phyloP scores from a whole-genome alignment of 2,113 vertebrate species.

The Neogale vison region DNA sequence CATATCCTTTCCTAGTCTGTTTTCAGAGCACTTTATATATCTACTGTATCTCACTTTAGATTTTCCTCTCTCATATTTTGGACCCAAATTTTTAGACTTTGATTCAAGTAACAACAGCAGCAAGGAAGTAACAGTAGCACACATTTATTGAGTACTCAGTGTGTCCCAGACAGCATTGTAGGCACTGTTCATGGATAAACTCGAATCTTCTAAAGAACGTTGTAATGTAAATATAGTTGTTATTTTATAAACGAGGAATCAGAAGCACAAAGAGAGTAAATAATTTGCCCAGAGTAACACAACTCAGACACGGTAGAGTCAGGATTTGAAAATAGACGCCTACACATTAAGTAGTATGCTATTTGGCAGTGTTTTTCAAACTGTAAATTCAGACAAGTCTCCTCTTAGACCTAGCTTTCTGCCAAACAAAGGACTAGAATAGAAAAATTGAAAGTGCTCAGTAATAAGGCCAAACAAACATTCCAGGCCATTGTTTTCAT shows the following conservation, averaged over 20 bases:
- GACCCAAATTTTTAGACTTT: constrained; percentile 29
- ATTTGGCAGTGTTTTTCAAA: neutral
- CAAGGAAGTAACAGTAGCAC: neutral
- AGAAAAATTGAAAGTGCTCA: constrained; percentile 21
- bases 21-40: constrained; percentile 10
- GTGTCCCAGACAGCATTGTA: neutral
- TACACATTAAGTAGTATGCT: neutral
- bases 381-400: neutral
- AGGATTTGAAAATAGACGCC: neutral
- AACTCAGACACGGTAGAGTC: neutral
- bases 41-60: neutral
- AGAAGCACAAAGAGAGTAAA: neutral
- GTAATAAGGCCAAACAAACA: neutral
- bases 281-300: neutral
- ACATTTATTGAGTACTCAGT: neutral
- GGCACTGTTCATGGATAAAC: neutral
- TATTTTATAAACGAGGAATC: constrained; percentile 31
- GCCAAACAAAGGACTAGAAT: neutral
- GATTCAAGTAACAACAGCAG: neutral
- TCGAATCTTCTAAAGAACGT: constrained; percentile 23
- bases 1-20: neutral
- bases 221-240: neutral
- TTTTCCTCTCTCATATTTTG: neutral
- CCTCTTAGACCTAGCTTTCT: neutral
- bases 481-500: constrained; percentile 13